These are phyloP conservation scores for Urophycis tenuis DNA, from an alignment of 2,797 vertebrate genomes.

Conservation along the genomic window DNA sequence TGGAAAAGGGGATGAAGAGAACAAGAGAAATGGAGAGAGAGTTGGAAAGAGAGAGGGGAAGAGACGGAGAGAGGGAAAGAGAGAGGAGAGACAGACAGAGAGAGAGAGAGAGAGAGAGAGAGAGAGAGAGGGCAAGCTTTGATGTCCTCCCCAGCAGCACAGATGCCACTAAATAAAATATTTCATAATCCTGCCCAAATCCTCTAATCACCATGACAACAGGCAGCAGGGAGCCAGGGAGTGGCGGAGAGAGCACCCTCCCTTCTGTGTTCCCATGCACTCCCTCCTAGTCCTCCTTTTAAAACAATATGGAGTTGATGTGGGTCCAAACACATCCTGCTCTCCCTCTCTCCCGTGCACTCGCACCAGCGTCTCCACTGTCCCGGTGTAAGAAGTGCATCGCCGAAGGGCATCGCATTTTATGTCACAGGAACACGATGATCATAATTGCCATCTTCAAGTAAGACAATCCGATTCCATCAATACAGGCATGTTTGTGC, in stretches of 20 bases:
- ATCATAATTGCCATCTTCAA: not conserved
- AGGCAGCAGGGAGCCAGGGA: conserved; percentile 67
- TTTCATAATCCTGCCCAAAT: conserved; percentile 79
- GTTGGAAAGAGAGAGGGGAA: conserved; percentile 24
- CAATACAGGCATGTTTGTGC: not conserved
- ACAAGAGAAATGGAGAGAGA: conserved; percentile 14
- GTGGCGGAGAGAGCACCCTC: conserved; percentile 46
- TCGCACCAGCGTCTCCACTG: too few relatives aligned
- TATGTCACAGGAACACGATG: not conserved
- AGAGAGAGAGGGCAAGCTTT: conserved; percentile 34
- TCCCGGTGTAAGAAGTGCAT: not conserved
- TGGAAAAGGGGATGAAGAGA: not conserved
- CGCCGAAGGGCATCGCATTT: not conserved
- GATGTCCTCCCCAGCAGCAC: conserved; percentile 66
- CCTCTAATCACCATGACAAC: conserved; percentile 76
- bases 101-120: not conserved
- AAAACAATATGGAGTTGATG: not conserved
- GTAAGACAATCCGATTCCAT: not conserved
- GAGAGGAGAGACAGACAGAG: conserved; percentile 28
- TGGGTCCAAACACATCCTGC: not conserved
- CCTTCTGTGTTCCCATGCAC: not conserved
- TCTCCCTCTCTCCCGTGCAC: not conserved
- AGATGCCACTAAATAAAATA: conserved; percentile 74
- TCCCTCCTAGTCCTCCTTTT: conserved; percentile 11
- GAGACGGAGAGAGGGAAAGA: conserved; percentile 19